Percentiles rank a stretch among this genome's conserved stretches.
These are phyloP conservation scores for Amblyopsis rosae DNA, from an alignment of 2,113 vertebrate genomes.

Conservation along the genomic window DNA sequence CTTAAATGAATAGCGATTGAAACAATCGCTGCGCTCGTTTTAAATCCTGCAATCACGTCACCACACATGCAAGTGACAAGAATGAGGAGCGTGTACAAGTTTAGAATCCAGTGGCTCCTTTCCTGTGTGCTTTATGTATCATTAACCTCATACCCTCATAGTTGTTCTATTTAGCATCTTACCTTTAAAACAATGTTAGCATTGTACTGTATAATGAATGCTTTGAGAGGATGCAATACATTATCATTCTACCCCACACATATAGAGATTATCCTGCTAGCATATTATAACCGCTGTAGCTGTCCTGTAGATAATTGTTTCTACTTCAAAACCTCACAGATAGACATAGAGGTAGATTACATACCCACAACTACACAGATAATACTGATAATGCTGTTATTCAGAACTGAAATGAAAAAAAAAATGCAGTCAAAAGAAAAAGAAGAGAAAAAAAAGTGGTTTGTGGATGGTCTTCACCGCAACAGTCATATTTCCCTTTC, in stretches of 20 bases:
- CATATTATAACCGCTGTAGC: slow-evolving; percentile 13
- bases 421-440: slow-evolving; percentile 9
- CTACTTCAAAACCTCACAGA: slow-evolving; percentile 26
- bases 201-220: slow-evolving; percentile 48
- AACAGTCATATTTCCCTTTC: slow-evolving; percentile 46
- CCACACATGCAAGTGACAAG: slow-evolving; percentile 39
- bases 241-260: slow-evolving; percentile 27
- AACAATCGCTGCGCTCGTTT: slow-evolving; percentile 20
- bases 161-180: slow-evolving; percentile 43
- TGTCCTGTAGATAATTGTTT: slow-evolving; percentile 46
- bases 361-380: slow-evolving; percentile 27
- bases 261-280: slow-evolving; percentile 13
- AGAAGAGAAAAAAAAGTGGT: slow-evolving; percentile 29
- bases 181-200: slow-evolving; percentile 43
- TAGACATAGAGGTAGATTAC: slow-evolving; percentile 11
- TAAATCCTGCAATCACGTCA: slow-evolving; percentile 19
- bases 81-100: slow-evolving; percentile 33
- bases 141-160: slow-evolving; percentile 37
- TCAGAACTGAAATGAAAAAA: slow-evolving; percentile 29
- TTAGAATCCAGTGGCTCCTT: slow-evolving; percentile 60
- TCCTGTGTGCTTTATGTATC: slow-evolving; percentile 50
- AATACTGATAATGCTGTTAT: slow-evolving; percentile 40
- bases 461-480: slow-evolving; percentile 50
- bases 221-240: slow-evolving; percentile 46
- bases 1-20: slow-evolving; percentile 6